A percentile compares a stretch with the other conserved stretches of the same genome.
phyloP scores from a whole-genome alignment of 2,888 invertebrate genomes.

The Mamestra brassicae region DNA sequence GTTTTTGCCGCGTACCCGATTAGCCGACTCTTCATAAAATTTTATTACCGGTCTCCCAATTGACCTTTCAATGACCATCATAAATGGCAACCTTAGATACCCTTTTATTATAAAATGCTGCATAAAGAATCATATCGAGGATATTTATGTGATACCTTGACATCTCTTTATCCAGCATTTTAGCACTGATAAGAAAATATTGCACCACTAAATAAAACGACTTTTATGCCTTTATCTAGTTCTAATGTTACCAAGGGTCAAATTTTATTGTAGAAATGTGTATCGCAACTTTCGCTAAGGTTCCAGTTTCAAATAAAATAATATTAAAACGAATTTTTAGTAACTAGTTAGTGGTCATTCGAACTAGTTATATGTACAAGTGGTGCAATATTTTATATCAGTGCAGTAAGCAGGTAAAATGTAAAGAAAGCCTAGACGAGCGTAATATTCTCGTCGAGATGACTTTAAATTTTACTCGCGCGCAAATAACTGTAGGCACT shows the following conservation, averaged over 20 bases:
- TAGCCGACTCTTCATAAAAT: slow-evolving; percentile 50
- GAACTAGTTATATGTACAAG: not conserved
- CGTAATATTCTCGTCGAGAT: slow-evolving; percentile 11
- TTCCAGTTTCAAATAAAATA: not conserved
- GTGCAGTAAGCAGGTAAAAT: not conserved
- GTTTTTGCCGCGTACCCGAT: slow-evolving; percentile 37
- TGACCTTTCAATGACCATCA: not conserved
- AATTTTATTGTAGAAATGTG: not conserved
- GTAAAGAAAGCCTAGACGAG: not conserved
- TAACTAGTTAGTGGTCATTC: not conserved
- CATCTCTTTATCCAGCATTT: slow-evolving; percentile 6
- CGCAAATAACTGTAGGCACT: too few relatives aligned
- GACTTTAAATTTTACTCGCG: not conserved
- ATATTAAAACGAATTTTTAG: too few relatives aligned
- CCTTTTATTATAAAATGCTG: slow-evolving; percentile 1
- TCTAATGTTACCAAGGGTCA: too few relatives aligned
- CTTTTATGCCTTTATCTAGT: not conserved
- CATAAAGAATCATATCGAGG: slow-evolving; percentile 17
- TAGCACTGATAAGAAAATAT: not conserved
- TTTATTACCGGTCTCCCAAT: slow-evolving; percentile 9
- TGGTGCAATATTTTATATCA: slow-evolving; percentile 2
- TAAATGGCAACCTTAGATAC: slow-evolving; percentile 17
- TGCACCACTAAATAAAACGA: not conserved
- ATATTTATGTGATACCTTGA: not conserved
- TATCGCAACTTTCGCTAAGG: not conserved